Percentiles rank a stretch among this genome's conserved stretches.
Conservation (phyloP, 2,113 vertebrate species). For the Sarotherodon lohbergeri region DNA sequence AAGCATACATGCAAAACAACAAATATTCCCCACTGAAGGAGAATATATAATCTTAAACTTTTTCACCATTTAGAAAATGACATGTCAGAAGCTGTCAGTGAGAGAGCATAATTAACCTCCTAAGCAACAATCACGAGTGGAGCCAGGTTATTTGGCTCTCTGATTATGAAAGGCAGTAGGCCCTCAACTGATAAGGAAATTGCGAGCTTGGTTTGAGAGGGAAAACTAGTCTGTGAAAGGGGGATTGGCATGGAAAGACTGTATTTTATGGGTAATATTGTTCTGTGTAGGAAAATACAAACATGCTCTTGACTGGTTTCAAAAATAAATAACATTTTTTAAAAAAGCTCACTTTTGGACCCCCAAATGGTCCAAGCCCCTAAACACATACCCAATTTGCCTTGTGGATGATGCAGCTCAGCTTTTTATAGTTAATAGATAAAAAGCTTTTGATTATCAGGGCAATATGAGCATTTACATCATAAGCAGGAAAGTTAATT, state of each 20-base stretch:
- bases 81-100: background rate
- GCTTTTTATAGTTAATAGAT: background rate
- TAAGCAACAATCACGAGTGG: background rate
- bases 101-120: background rate
- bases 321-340: background rate
- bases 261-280: background rate
- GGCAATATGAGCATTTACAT: background rate
- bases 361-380: background rate
- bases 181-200: background rate
- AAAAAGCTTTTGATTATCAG: background rate
- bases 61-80: background rate
- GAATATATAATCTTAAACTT: background rate
- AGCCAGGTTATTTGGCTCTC: background rate
- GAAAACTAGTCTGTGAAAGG: background rate
- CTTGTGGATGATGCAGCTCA: background rate
- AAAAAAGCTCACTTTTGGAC: background rate
- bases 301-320: background rate
- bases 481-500: background rate
- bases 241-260: background rate
- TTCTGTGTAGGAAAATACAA: background rate
- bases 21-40: background rate
- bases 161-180: background rate
- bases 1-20: background rate
- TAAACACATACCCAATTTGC: background rate
- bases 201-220: fast-evolving